Conservation (phyloP, 2,113 vertebrate genomes). For the Pithys albifrons region DNA sequence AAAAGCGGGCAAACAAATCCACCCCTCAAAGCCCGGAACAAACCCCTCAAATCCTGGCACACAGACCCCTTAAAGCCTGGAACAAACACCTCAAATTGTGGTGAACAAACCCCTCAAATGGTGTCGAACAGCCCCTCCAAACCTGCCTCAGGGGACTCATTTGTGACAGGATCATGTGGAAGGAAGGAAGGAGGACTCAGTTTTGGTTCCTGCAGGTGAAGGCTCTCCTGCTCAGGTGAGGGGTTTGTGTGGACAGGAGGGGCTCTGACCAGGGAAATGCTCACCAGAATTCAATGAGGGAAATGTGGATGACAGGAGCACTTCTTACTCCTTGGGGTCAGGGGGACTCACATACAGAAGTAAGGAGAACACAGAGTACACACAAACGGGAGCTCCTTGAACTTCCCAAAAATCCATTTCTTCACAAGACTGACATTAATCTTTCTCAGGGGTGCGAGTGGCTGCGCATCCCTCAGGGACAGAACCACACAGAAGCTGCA, state of each 20-base stretch:
- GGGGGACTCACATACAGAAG: neutral
- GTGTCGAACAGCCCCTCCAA: neutral
- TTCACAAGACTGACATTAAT: fast-evolving
- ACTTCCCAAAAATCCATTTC: fast-evolving
- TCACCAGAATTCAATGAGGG: neutral
- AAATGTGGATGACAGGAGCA: neutral
- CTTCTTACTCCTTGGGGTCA: no score
- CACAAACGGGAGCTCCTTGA: fast-evolving
- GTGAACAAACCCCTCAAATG: neutral
- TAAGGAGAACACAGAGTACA: fast-evolving
- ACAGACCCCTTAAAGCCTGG: neutral
- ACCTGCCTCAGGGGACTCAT: fast-evolving
- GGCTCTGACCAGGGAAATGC: neutral
- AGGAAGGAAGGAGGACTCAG: neutral
- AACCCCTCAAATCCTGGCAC: neutral
- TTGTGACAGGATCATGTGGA: fast-evolving
- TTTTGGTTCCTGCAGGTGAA: no score
- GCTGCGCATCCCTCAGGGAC: neutral
- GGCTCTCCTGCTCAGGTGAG: neutral
- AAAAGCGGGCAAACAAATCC: neutral
- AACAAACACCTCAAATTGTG: neutral
- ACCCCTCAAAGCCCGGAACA: neutral
- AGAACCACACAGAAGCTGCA: neutral
- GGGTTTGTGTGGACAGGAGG: neutral
- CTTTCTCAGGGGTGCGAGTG: fast-evolving